Base-by-base conservation (phyloP, 1,140 invertebrate species). In the Brachionus paranguensis region DNA sequence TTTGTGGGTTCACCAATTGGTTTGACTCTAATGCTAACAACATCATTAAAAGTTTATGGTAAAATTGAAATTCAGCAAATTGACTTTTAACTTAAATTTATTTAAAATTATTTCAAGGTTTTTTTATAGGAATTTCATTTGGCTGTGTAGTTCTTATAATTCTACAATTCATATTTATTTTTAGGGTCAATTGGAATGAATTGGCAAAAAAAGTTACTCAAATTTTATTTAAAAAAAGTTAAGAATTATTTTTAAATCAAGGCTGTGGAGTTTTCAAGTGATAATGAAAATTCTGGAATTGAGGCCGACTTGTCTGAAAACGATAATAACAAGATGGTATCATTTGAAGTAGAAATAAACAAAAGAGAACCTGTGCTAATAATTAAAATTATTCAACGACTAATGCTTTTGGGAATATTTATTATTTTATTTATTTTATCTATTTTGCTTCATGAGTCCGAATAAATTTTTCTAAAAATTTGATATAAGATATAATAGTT, bases 1-100 rank as follows among this genome's bases (percentile, higher is more conserved):
- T 17, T 84, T 50, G 17, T 84, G 20, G 64, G 64, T 53, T 50
- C 65, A 4, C 81, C 81, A 14, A 72, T 84, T 20, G 81, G 81
- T 45, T 45, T 84, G 24, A 47, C 41, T 24, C 17, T 84, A 50
- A 33, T 84, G 27, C 68, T 84, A 6, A 70, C 43, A 0, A 84
- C 81, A 24, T 14, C n/a, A n/a, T 33, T 84, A 47, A 72, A 70
- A 70, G 43, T 79, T 24, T 60, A 60, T 41, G 78, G 76, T 78
- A 37, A 78, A 27, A 24, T 37, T 37, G 6, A 37, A 37, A 37
- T 37, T 37, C 33, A 37, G 6, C 33, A 37, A 37, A 7, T 37
- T 7, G 33, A 37, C 33, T 37, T 0, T 37, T 6, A 7, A 24
- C 24, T 24, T 24, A 37, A 37, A 3, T 37, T 6, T 37, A 37